Base-by-base conservation (phyloP, 2,888 invertebrate species). In the Leptinotarsa rubiginosa region DNA sequence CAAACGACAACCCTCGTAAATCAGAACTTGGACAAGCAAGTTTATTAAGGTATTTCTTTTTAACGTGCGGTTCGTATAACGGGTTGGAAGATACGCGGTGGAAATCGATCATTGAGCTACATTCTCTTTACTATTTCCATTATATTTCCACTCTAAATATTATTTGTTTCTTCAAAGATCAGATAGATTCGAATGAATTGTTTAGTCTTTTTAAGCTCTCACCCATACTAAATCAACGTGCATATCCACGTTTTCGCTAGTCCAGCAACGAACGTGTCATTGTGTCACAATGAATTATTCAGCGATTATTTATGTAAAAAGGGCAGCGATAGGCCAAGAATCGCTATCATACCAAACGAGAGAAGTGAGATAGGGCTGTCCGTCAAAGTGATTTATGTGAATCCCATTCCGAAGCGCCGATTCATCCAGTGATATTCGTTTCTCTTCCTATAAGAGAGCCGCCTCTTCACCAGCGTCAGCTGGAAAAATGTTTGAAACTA, bases 351-450 rank as follows among this genome's bases (percentile, higher is more conserved):
- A 52, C 77, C 77, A 81, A 81, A 83, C 79, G 82, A 81, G 85
- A 83, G 82, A 84, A 84, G 84, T 83, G 84, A 83, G 85, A 86
- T 86, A 85, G 85, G 84, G 84, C 85, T 86, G 86, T 85, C 86
- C 83, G 84, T 86, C 86, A 86, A 83, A 85, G 84, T 86, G 86
- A 86, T 86, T 86, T 86, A 86, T 86, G 86, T 84, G 85, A 84
- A 86, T 85, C 84, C 85, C 83, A 86, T 84, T 84, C 83, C 73
- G 75, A 77, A 72, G 74, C 70, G 73, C 77, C 80, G 77, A 79
- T 80, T 83, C 78, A 78, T 78, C 79, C 74, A 77, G 79, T 77
- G 81, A 81, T 79, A 79, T 79, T 80, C 81, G 79, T 80, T 80
- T 75, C 74, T 76, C 75, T 74, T 71, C 70, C 70, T 72, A 66